Base-by-base conservation (phyloP, 2,888 invertebrate species). In the Cataglyphis rosenhaueri region DNA sequence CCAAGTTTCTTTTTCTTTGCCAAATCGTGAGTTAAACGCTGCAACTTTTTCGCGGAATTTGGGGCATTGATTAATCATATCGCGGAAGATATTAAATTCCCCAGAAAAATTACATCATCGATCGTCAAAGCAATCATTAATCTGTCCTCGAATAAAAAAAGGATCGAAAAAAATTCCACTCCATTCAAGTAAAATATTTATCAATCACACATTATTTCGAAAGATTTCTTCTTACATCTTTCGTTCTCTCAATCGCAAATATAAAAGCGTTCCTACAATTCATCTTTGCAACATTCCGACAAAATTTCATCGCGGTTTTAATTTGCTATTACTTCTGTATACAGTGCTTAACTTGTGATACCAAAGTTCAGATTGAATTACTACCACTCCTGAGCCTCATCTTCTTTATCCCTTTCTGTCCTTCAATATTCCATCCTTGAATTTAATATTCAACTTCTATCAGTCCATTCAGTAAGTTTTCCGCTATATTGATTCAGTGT, bases 321-420 rank as follows among this genome's bases (percentile, higher is more conserved):
- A 64, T 71, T 86, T 84, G 55, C 32, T 65, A 75, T 85, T 79
- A 81, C 65, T 55, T 61, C 32, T 59, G 29, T 59, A 70, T 82
- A 74, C 25, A 18, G 55, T 70, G 64, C 83, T 88, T 85, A 75
- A 88, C 78, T 85, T 70, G 21, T 35, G 44, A 25, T 52, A 38
- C 66, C 57, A 10, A 21, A 52, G 76, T 55, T 83, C 61, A 15
- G 68, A 44, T 44, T 10, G 41, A 10, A 35, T 66, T 29, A n/a
- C 38, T 65, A 12, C 55, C 35, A 48, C 12, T 32, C 38, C 25
- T 15, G n/a, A 55, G 29, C 29, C 57, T 75, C 21, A 62, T 21
- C 62, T 73, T 70, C 18, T 76, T 76, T 55, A 41, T 71, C 78
- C 44, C 41, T 57, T 32, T 57, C 15, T 21, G n/a, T 75, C 25